These are phyloP conservation scores for Thecocarcelia acutangulata DNA, from an alignment of 2,888 invertebrate species.

Conservation along the genomic window DNA sequence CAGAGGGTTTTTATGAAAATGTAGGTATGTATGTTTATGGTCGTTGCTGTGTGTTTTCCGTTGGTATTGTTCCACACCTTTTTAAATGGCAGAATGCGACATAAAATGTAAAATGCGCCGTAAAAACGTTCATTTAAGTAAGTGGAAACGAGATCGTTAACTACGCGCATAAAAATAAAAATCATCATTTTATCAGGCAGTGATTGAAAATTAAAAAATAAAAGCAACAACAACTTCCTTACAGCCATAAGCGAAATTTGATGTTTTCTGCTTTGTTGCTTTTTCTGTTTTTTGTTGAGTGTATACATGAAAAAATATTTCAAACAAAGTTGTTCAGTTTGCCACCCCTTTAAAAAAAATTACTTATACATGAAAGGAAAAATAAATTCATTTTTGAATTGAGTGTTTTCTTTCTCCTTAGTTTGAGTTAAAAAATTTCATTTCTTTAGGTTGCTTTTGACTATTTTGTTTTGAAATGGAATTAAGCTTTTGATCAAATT, in stretches of 20 bases:
- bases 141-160: conserved; percentile 82
- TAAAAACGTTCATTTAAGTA: conserved; percentile 82
- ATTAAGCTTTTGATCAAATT: conserved; percentile 51
- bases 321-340: neutral
- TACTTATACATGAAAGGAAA: neutral
- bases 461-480: conserved; percentile 23
- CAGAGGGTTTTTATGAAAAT: too few species aligned
- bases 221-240: conserved; percentile 53
- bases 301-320: neutral
- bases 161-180: conserved; percentile 81
- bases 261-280: neutral
- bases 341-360: neutral
- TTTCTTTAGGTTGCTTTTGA: neutral
- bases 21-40: too few species aligned
- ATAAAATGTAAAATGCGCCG: conserved; percentile 81
- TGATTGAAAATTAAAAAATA: conserved; percentile 78
- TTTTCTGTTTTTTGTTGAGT: conserved; percentile 12
- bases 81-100: conserved; percentile 79
- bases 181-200: conserved; percentile 79
- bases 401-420: conserved; percentile 51
- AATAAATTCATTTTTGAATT: conserved; percentile 21
- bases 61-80: conserved; percentile 54
- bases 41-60: too few species aligned
- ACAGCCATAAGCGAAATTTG: conserved; percentile 2
- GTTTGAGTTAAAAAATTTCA: conserved; percentile 53